Percentiles rank a stretch among this genome's conserved stretches.
phyloP scores from a whole-genome alignment of 2,888 invertebrate genomes.

The Cataglyphis cursor region DNA sequence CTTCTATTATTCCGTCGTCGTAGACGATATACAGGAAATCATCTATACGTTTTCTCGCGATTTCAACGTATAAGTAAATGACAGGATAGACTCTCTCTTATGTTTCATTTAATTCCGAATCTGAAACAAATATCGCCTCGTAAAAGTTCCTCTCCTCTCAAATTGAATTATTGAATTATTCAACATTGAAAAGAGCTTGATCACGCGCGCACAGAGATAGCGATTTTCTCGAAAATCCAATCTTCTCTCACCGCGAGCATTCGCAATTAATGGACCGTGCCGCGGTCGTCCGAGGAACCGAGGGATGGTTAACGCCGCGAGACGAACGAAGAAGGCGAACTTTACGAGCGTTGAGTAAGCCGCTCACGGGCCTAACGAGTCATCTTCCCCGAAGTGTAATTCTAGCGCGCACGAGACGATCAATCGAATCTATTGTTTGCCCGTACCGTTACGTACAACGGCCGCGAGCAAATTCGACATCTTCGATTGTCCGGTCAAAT shows the following conservation, averaged over 20 bases:
- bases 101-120: neutral
- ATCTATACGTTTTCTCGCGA: neutral
- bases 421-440: conserved; percentile 57
- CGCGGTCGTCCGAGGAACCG: conserved; percentile 20
- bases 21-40: too few relatives aligned
- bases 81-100: neutral
- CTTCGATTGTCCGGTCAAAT: conserved; percentile 25
- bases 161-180: conserved; percentile 22
- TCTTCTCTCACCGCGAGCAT: conserved; percentile 35
- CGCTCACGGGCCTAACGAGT: conserved; percentile 45
- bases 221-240: conserved; percentile 36
- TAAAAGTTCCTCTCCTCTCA: neutral
- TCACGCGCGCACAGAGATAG: conserved; percentile 2
- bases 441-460: conserved; percentile 43
- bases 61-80: neutral
- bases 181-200: conserved; percentile 22
- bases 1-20: neutral
- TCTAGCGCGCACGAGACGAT: conserved; percentile 57
- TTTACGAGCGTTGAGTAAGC: conserved; percentile 43
- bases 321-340: conserved; percentile 37
- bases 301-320: conserved; percentile 36
- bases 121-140: neutral
- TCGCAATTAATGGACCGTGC: conserved; percentile 48
- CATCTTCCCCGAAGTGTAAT: conserved; percentile 56
- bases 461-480: conserved; percentile 48